Percentiles rank a stretch among this genome's conserved stretches.
Conservation (phyloP, 2,797 vertebrate genomes). For the Acanthiza pusilla region DNA sequence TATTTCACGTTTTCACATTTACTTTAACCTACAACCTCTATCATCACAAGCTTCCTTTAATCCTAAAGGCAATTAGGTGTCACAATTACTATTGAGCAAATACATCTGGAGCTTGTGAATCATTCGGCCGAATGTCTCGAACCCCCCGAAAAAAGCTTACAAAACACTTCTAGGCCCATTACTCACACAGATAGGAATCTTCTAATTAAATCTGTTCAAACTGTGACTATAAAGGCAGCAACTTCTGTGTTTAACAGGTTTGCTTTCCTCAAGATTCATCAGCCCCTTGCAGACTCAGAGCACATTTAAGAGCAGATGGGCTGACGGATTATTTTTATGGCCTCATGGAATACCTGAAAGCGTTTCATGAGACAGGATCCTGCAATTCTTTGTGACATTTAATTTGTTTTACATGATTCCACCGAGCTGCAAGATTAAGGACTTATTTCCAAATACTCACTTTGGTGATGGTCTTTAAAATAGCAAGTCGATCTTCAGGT, state of each 20-base stretch:
- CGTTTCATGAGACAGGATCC: neutral
- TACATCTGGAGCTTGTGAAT: neutral
- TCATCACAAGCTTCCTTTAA: neutral
- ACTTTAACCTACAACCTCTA: neutral
- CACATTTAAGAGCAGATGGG: neutral
- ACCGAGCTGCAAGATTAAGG: neutral
- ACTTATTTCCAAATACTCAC: slow-evolving; percentile 69
- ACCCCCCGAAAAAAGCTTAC: neutral
- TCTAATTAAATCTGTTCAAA: slow-evolving; percentile 20
- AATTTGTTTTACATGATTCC: neutral
- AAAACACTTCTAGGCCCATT: neutral
- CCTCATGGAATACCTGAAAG: neutral
- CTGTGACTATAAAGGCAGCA: neutral
- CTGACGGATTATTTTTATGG: neutral
- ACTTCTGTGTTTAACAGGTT: neutral
- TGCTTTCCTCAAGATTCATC: neutral
- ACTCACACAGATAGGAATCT: slow-evolving; percentile 1
- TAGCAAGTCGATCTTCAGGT: slow-evolving; percentile 84
- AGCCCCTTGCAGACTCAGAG: neutral
- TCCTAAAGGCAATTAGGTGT: neutral
- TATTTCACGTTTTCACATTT: neutral
- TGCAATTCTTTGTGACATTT: neutral
- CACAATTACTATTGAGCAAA: neutral
- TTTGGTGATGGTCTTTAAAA: slow-evolving; percentile 91
- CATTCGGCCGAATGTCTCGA: neutral